These are phyloP conservation scores for Lordiphosa mommai DNA, from an alignment of 1,140 invertebrate species.

Conservation along the genomic window DNA sequence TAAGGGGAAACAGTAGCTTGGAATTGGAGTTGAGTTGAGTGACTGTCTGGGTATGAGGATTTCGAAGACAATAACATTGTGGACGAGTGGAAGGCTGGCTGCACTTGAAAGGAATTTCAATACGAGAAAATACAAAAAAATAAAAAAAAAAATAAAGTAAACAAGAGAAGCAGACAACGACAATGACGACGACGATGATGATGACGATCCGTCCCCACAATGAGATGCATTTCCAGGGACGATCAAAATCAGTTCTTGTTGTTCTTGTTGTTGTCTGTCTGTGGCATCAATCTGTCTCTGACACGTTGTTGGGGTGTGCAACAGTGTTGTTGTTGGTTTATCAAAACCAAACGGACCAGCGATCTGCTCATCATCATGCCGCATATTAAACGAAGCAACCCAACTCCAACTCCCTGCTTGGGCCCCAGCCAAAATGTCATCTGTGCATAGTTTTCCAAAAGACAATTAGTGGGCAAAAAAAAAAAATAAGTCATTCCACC, in stretches of 20 bases:
- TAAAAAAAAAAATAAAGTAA: constrained; percentile 13
- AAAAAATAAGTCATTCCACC: constrained; percentile 28
- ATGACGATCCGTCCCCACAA: constrained; percentile 27
- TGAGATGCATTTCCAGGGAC: constrained; percentile 25
- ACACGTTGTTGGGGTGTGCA: constrained; percentile 53
- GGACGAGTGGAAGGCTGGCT: constrained; percentile 13
- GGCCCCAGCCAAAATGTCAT: constrained; percentile 4
- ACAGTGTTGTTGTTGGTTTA: constrained; percentile 55
- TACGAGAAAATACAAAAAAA: constrained; percentile 27
- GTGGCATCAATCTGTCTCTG: constrained; percentile 59
- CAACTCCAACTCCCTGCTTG: constrained; percentile 4
- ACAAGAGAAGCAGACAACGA: constrained; percentile 25
- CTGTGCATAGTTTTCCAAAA: constrained; percentile 8
- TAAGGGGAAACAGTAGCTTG: constrained; percentile 48
- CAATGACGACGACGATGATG: constrained; percentile 16
- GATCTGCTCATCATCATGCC: constrained; percentile 29
- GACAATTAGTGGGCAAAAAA: constrained; percentile 3
- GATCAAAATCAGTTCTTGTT: constrained; percentile 29
- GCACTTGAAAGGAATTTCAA: constrained; percentile 68
- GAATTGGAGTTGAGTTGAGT: constrained; percentile 3
- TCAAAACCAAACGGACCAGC: constrained; percentile 18
- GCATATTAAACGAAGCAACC: constrained; percentile 38
- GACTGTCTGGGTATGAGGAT: constrained; percentile 10
- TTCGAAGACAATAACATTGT: constrained; percentile 32
- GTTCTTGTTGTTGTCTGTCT: constrained; percentile 25